A percentile compares a stretch with the other conserved stretches of the same genome.
These are phyloP conservation scores for Reticulitermes speratus DNA, from an alignment of 1,140 invertebrate genomes.

Conservation along the genomic window DNA sequence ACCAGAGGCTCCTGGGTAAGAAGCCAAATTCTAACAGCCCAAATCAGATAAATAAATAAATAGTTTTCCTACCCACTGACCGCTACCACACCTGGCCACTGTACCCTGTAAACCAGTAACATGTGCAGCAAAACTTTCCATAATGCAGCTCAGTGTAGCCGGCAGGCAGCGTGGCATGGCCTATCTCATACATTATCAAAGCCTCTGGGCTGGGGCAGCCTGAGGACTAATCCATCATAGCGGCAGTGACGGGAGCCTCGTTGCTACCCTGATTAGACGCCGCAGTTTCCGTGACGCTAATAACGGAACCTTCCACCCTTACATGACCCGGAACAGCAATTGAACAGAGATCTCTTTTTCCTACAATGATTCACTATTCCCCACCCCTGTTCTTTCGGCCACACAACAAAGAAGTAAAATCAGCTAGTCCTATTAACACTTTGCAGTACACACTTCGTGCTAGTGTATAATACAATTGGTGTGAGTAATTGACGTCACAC, in stretches of 20 bases:
- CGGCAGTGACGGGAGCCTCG: not conserved
- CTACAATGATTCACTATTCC: not conserved
- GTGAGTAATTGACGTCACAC: too few species aligned
- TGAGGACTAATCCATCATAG: conserved; percentile 3
- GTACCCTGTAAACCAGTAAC: too few species aligned
- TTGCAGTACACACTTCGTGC: too few species aligned
- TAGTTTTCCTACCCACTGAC: too few species aligned
- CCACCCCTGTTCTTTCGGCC: not conserved
- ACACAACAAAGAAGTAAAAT: too few species aligned
- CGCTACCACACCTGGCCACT: too few species aligned
- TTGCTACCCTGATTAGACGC: not conserved
- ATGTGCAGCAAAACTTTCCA: not conserved
- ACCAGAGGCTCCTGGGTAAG: too few species aligned
- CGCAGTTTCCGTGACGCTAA: conserved; percentile 9
- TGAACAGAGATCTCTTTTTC: not conserved
- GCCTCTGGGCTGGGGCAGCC: not conserved
- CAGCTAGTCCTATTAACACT: too few species aligned
- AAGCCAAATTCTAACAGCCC: too few species aligned
- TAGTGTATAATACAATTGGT: too few species aligned
- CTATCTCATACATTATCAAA: conserved; percentile 8
- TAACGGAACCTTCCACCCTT: conserved; percentile 13
- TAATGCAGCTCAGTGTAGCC: not conserved
- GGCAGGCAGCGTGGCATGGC: too few species aligned
- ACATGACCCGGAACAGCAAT: not conserved
- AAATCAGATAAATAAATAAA: too few species aligned